Base-by-base conservation (phyloP, 1,140 invertebrate genomes). In the Pemphigus obesinymphae region DNA sequence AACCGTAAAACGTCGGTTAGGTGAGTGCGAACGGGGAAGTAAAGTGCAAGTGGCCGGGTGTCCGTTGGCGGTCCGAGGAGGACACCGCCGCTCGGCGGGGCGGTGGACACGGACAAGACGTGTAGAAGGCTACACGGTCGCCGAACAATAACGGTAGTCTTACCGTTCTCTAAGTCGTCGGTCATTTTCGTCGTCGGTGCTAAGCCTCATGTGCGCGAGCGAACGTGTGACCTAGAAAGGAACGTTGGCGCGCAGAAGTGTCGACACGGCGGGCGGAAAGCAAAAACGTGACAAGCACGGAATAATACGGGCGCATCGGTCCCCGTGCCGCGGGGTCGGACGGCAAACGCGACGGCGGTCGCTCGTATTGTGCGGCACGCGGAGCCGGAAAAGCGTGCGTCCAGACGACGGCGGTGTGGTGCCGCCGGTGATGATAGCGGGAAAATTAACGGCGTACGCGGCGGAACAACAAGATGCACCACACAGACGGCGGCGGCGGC, bases 221-320 rank as follows among this genome's bases (percentile, higher is more conserved):
- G 6, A 20, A 53, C 72, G 43, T 29, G 48, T 58, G 50, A 55
- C 50, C 73, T 37, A 58, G n/a, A 78, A 58, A 11, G n/a, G n/a
- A n/a, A 26, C 73, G 73, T 53, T 40, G 50, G 50, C 50, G 72
- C n/a, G 63, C 63, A 66, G 40, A 70, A 70, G 66, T 43, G n/a
- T 26, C 66, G 43, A 29, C 68, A 8, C 31, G 29, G 34, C 63
- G 34, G 37, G 34, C 11, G 31, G 29, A 55, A 53, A 40, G n/a
- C n/a, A 40, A 40, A 75, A 50, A 31, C 45, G 72, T 53, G 72
- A 50, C 72, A 11, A 34, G 43, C 43, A 29, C 43, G 17, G 48
- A 75, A 75, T 20, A 75, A 50, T n/a, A 7, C 15, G 45, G 11
- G 43, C 15, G 43, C n/a, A 75, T n/a, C 15, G 72, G 43, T 7